Base-by-base conservation (phyloP, 2,888 invertebrate species). In the Lypha dubia region DNA sequence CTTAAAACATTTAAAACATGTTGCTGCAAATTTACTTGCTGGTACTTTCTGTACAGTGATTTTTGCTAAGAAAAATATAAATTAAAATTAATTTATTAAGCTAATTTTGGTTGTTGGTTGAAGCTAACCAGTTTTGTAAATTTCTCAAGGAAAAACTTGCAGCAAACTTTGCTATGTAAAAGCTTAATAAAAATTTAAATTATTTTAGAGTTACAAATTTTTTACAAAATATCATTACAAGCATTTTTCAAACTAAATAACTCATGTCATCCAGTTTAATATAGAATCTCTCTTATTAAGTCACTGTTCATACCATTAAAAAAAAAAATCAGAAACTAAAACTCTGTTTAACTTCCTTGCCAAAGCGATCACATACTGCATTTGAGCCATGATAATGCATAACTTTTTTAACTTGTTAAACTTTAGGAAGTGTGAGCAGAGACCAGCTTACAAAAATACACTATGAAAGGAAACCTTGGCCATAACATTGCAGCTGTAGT, bases 361-460 rank as follows among this genome's bases (percentile, higher is more conserved):
- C 24, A 13, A 63, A 28, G n/a, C n/a, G n/a, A n/a, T n/a, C 46
- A 60, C 17, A 51, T 17, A 62, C 38, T 56, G 20, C 38, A 46
- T 11, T 83, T 49, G 71, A 58, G 44, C 41, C 28, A 70, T 76
- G 22, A 49, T 49, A 79, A 80, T 73, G 49, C 41, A 67, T 17
- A 67, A 80, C 28, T 60, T 80, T 73, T 49, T n/a, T n/a, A n/a
- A 65, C 13, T 13, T 70, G 32, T 46, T n/a, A 13, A 56, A 15
- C n/a, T 41, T 60, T 51, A 67, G 35, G 44, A 15, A 49, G 32
- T 56, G 46, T 13, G 13, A n/a, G 44, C 6, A 24, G 8, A 32
- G 58, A 32, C 9, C 1, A 11, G n/a, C 7, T 9, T 13, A 15
- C 1, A 62, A 62, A 51, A 32, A 28, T 46, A n/a, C 13, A 67